Evolutionary conservation across 2,113 vertebrate species (phyloP).

Genomic region (Lynx canadensis): DNA sequence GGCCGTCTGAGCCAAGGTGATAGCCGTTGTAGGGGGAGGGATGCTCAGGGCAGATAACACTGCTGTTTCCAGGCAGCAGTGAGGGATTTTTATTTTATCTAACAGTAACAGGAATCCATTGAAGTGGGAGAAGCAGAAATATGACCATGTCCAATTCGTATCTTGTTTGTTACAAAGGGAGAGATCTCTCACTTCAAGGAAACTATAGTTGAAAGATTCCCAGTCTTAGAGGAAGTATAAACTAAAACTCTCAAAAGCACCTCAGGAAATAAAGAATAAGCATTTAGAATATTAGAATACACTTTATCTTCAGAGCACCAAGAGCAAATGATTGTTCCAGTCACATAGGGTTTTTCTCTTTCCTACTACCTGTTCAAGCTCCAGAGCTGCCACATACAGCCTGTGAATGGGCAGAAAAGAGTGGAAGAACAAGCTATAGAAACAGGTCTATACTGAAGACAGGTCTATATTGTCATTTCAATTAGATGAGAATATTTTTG

Average conservation of each 20-base stretch:
- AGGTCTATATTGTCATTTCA: neutral
- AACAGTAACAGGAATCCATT: neutral
- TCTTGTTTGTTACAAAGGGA: neutral
- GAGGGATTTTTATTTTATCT: neutral
- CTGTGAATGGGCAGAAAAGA: neutral
- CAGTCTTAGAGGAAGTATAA: neutral
- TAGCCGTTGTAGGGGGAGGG: accelerated
- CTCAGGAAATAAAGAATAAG: neutral
- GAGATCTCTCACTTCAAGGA: neutral
- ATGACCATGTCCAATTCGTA: neutral
- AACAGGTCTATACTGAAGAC: neutral
- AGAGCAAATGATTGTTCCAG: neutral
- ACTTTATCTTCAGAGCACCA: neutral
- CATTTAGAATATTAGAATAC: neutral
- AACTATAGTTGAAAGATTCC: neutral
- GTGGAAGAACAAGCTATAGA: neutral
- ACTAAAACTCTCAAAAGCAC: neutral
- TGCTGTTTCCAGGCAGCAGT: neutral
- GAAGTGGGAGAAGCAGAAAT: neutral
- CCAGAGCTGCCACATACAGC: neutral
- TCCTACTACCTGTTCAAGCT: neutral
- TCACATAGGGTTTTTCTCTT: neutral
- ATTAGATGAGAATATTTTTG: neutral
- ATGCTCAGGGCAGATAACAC: accelerated
- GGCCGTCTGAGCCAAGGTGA: neutral